A percentile compares a stretch with the other conserved stretches of the same genome.
Conservation (phyloP, 1,140 invertebrate species). For the Calycopis cecrops region DNA sequence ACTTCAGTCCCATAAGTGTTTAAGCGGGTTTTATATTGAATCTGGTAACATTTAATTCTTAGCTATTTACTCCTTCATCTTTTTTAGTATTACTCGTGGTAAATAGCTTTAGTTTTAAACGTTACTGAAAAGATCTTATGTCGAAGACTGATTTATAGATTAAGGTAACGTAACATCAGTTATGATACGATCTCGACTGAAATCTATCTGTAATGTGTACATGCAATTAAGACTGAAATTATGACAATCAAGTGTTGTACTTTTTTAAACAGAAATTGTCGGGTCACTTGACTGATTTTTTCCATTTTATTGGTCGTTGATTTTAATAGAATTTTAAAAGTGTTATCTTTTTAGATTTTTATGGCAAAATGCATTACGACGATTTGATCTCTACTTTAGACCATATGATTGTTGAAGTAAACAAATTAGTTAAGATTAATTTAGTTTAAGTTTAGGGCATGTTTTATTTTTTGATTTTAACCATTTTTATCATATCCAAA, state of each 20-base stretch:
- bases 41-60: constrained; percentile 1
- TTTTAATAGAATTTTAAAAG: constrained; percentile 24
- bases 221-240: constrained; percentile 5
- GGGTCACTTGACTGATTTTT: constrained; percentile 16
- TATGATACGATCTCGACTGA: constrained; percentile 19
- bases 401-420: constrained; percentile 64
- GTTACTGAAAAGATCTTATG: constrained; percentile 12
- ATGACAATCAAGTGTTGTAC: constrained; percentile 17
- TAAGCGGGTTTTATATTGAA: neutral
- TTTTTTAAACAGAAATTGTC: constrained; percentile 9
- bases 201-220: neutral
- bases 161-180: constrained; percentile 18
- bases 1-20: neutral
- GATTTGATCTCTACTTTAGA: constrained; percentile 54
- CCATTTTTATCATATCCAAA: constrained; percentile 34
- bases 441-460: constrained; percentile 45
- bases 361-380: constrained; percentile 64
- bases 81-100: neutral
- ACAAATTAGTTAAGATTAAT: constrained; percentile 38
- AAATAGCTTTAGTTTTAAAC: constrained; percentile 19
- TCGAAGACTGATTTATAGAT: constrained; percentile 26
- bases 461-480: constrained; percentile 67
- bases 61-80: neutral
- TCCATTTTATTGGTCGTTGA: constrained; percentile 20
- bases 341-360: constrained; percentile 43